phyloP scores from a whole-genome alignment of 2,113 vertebrate genomes.

The Morone saxatilis region DNA sequence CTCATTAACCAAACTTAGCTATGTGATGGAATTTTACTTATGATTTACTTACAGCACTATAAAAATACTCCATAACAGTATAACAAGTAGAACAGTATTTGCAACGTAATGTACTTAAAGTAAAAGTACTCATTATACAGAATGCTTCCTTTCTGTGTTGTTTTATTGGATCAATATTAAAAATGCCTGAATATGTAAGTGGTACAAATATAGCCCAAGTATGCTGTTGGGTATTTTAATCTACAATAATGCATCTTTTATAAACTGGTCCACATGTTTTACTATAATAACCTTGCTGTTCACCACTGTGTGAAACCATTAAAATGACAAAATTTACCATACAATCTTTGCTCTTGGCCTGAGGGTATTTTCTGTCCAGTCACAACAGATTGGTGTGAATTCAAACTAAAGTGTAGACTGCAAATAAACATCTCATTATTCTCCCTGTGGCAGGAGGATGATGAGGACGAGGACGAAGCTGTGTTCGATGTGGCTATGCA shows the following conservation, averaged over 20 bases:
- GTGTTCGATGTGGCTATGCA: conserved; percentile 72
- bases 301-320: not conserved
- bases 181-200: too few species aligned
- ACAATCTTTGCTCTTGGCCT: too few species aligned
- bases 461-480: conserved; percentile 53
- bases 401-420: not conserved
- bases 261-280: not conserved
- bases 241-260: not conserved
- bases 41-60: not conserved
- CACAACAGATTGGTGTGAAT: too few species aligned
- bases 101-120: not conserved
- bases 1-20: not conserved
- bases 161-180: not conserved
- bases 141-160: too few species aligned
- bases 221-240: not conserved
- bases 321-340: not conserved
- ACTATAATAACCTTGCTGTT: too few species aligned
- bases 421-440: not conserved
- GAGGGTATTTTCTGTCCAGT: too few species aligned
- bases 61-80: not conserved
- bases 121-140: not conserved
- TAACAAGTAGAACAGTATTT: not conserved
- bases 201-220: not conserved
- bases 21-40: too few species aligned
- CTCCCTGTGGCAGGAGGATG: conserved; percentile 55